These are phyloP conservation scores for Drosophila stalkeri DNA, from an alignment of 2,888 invertebrate genomes.

Conservation along the genomic window DNA sequence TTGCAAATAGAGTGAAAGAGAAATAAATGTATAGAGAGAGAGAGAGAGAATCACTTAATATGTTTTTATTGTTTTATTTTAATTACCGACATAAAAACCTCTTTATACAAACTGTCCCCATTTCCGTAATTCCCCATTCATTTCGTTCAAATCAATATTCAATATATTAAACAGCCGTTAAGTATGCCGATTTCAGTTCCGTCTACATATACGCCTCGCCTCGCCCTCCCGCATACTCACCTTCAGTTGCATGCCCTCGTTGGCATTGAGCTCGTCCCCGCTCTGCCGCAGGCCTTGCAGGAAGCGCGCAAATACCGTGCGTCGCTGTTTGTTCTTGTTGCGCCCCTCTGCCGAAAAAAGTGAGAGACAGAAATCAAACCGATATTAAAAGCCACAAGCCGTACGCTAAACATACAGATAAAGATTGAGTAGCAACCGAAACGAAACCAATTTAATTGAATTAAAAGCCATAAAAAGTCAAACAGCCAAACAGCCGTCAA, in stretches of 20 bases:
- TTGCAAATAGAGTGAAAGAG: background rate
- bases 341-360: conserved; percentile 79
- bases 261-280: conserved; percentile 84
- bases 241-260: conserved; percentile 85
- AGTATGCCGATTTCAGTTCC: background rate
- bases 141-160: conserved; percentile 6
- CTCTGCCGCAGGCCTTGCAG: conserved; percentile 84
- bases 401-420: conserved; percentile 48
- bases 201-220: no score
- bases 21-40: background rate
- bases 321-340: conserved; percentile 84
- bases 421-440: conserved; percentile 12
- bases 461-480: conserved; percentile 76
- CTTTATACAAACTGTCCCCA: background rate
- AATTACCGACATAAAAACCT: background rate
- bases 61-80: background rate
- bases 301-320: conserved; percentile 85
- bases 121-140: background rate
- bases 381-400: conserved; percentile 64
- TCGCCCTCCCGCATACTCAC: conserved; percentile 66
- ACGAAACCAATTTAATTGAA: conserved; percentile 72
- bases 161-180: background rate
- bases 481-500: conserved; percentile 77
- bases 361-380: conserved; percentile 40
- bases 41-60: background rate